Evolutionary conservation across 1,140 invertebrate species (phyloP), one percentile per base, ranked within the genome.

Genomic region (Drosophila pruinosa): DNA sequence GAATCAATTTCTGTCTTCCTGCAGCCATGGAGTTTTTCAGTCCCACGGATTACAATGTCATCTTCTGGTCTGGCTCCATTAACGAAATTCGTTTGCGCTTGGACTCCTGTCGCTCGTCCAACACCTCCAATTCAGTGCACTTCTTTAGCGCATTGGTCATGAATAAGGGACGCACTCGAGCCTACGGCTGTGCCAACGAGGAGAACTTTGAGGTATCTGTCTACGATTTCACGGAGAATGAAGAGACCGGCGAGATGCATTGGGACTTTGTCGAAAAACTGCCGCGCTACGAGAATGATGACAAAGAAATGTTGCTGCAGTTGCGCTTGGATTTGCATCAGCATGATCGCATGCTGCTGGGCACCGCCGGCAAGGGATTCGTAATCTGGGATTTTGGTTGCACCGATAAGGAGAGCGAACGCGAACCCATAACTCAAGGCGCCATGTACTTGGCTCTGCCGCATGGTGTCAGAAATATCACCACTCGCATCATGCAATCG

Each of bases 391-490:
- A 95, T 80, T 93, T 95, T 24, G 89, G 89, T 1, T 21, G 59
- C 5, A 80, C 90, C 28, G 75, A 85, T 10, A 62, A 71, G 21
- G 77, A 53, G 1, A 28, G 64, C 12, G 36, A 63, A 6, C 61
- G 64, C 1, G 59, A 76, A 21, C 75, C 81, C 14, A 81, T 92
- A 3, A 77, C 78, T 6, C 75, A 90, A 14, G 92, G 93, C 72
- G 94, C 94, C 3, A 93, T 95, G 67, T 94, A 95, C 5, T 90
- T 99, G 8, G 93, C 93, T 28, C 91, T 99, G 15, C 98, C 98
- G 0, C 96, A 98, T 73, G 97, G 97, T 0, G 96, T 98, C 2
- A 92, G 97, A 45, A 99, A 99, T 89, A 99, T 99, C 52, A 97
- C 96, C 5, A 98, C 97, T 0, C 96, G 95, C 89, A 95, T 97